These are phyloP conservation scores for Agelastica alni DNA, from an alignment of 2,888 invertebrate genomes.

Conservation along the genomic window DNA sequence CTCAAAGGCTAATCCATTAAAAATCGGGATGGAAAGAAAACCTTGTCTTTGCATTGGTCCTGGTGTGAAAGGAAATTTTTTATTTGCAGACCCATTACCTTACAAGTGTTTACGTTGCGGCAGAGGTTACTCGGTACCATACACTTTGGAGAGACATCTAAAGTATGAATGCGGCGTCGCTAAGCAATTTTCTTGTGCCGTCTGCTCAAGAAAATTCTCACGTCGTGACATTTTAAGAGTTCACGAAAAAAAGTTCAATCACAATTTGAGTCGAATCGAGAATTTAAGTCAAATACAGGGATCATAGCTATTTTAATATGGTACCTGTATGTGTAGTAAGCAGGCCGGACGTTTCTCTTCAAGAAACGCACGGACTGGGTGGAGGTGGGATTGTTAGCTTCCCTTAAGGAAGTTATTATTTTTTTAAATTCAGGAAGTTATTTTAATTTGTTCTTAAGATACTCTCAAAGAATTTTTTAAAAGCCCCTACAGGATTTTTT, in stretches of 20 bases:
- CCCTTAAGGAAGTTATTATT: conserved; percentile 12
- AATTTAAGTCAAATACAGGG: conserved; percentile 19
- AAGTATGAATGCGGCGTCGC: conserved; percentile 50
- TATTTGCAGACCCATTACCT: conserved; percentile 48
- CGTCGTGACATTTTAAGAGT: conserved; percentile 49
- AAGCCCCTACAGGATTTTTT: too few species aligned
- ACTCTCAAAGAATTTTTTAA: too few species aligned
- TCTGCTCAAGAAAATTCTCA: conserved; percentile 53
- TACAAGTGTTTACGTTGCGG: conserved; percentile 62
- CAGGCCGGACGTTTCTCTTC: conserved; percentile 43
- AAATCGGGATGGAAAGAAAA: conserved; percentile 23
- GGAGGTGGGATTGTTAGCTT: conserved; percentile 46
- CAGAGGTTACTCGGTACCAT: conserved; percentile 62
- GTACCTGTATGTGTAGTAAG: conserved; percentile 40
- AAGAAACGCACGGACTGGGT: conserved; percentile 49
- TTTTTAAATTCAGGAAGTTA: too few species aligned
- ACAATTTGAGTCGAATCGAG: conserved; percentile 25
- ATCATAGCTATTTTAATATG: conserved; percentile 22
- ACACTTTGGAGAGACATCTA: conserved; percentile 48
- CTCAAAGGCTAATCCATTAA: conserved; percentile 21
- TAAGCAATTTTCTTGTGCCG: conserved; percentile 58
- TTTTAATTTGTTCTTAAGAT: too few species aligned
- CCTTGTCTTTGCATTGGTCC: conserved; percentile 19
- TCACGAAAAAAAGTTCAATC: conserved; percentile 49
- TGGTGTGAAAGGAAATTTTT: conserved; percentile 33